A percentile compares a stretch with the other conserved stretches of the same genome.
These are phyloP conservation scores for Athene noctua DNA, from an alignment of 2,113 vertebrate species.

Conservation along the genomic window DNA sequence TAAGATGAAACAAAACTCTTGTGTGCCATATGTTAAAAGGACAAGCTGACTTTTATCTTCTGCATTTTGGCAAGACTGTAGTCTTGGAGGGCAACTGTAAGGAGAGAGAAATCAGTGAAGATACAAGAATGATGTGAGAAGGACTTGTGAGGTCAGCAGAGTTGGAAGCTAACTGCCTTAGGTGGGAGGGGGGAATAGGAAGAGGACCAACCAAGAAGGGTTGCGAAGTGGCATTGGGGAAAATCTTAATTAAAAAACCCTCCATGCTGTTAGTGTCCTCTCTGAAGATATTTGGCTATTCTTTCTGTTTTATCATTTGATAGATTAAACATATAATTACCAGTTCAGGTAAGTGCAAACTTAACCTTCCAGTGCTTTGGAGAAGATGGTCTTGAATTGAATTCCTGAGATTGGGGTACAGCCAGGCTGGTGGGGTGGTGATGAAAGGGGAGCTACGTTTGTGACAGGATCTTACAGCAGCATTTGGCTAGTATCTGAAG, in stretches of 20 bases:
- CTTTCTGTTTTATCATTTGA: not conserved
- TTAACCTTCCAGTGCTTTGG: not conserved
- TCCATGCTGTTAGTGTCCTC: not conserved
- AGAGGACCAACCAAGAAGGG: not conserved
- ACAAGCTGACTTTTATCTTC: constrained; percentile 26
- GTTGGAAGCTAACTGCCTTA: not conserved
- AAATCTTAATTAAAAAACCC: not conserved
- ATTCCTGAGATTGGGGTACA: not conserved
- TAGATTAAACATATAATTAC: not conserved
- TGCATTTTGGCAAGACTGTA: constrained; percentile 17
- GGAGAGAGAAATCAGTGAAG: not conserved
- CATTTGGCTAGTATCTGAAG: not conserved
- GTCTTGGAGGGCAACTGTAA: not conserved
- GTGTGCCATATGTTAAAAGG: constrained; percentile 40
- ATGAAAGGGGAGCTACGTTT: not conserved
- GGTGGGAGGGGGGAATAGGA: not conserved
- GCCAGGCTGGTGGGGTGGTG: not conserved
- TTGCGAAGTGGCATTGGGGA: not conserved
- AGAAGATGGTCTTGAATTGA: not conserved
- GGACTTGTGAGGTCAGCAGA: not conserved
- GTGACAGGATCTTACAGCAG: not conserved
- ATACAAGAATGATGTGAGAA: not conserved
- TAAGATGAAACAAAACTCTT: constrained; percentile 36
- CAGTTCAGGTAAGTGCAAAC: not conserved
- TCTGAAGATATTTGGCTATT: not conserved